phyloP scores from a whole-genome alignment of 2,797 vertebrate genomes.

The Naso thynnoides region DNA sequence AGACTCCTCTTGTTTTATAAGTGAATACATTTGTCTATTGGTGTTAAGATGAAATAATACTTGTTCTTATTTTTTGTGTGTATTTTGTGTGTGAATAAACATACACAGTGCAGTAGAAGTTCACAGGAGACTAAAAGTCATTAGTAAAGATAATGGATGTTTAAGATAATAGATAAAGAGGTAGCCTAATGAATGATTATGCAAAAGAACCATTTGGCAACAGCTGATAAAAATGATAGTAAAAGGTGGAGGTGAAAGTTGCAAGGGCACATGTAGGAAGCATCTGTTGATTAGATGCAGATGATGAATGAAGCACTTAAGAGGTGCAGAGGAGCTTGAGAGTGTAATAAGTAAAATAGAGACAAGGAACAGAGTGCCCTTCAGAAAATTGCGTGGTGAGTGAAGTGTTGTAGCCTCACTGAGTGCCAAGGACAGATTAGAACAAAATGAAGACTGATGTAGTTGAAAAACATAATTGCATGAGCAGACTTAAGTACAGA shows the following conservation, averaged over 20 bases:
- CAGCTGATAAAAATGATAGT: background rate
- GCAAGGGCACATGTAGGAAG: background rate
- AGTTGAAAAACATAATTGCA: slow-evolving; percentile 7
- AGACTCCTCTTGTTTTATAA: background rate
- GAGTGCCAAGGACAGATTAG: background rate
- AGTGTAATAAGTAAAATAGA: slow-evolving; percentile 12
- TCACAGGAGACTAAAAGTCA: too few relatives aligned
- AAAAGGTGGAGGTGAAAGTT: background rate
- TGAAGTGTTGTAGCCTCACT: slow-evolving; percentile 2
- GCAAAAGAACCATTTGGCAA: background rate
- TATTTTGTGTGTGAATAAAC: background rate
- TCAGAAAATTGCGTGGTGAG: slow-evolving; percentile 16
- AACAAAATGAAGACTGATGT: background rate
- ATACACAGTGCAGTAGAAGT: background rate
- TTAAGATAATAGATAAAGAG: background rate
- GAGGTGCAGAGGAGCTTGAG: slow-evolving; percentile 5
- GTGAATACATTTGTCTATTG: background rate
- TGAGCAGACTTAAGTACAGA: background rate
- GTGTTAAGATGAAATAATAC: background rate
- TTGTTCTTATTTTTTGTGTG: background rate
- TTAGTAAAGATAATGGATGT: too few relatives aligned
- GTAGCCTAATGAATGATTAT: background rate
- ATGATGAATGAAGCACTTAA: slow-evolving; percentile 29
- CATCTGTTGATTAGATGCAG: slow-evolving; percentile 25
- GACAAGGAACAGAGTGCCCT: slow-evolving; percentile 11